A percentile compares a stretch with the other conserved stretches of the same genome.
phyloP scores from a whole-genome alignment of 2,113 vertebrate genomes.

The Engraulis encrasicolus region DNA sequence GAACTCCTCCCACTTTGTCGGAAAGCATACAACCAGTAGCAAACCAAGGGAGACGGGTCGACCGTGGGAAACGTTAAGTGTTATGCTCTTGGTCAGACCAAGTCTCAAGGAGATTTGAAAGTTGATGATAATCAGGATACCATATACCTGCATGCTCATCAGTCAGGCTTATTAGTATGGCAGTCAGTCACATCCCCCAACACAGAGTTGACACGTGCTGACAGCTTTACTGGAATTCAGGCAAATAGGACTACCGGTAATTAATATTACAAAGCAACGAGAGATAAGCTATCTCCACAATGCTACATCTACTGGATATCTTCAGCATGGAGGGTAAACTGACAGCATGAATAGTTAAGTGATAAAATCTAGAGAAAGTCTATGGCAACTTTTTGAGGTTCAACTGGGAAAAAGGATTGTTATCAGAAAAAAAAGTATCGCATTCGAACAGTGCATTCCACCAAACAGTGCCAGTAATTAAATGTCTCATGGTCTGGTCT shows the following conservation, averaged over 20 bases:
- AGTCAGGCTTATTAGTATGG: too few relatives aligned
- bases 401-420: neutral
- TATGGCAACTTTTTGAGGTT: neutral
- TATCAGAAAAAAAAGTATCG: neutral
- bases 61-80: too few relatives aligned
- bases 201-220: too few relatives aligned
- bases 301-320: neutral
- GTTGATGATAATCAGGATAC: too few relatives aligned
- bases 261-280: neutral
- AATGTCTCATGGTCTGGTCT: neutral
- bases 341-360: neutral
- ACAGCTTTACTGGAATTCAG: neutral
- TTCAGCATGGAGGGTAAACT: too few relatives aligned
- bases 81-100: too few relatives aligned
- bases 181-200: too few relatives aligned
- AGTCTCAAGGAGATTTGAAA: too few relatives aligned
- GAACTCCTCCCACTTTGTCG: too few relatives aligned
- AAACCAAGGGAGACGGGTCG: too few relatives aligned
- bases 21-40: too few relatives aligned
- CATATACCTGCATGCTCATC: too few relatives aligned
- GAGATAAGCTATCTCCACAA: neutral
- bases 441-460: neutral
- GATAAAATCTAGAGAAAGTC: neutral
- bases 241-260: neutral
- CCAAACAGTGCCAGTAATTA: neutral